phyloP scores from a whole-genome alignment of 2,888 invertebrate species.

The Clanis bilineata region DNA sequence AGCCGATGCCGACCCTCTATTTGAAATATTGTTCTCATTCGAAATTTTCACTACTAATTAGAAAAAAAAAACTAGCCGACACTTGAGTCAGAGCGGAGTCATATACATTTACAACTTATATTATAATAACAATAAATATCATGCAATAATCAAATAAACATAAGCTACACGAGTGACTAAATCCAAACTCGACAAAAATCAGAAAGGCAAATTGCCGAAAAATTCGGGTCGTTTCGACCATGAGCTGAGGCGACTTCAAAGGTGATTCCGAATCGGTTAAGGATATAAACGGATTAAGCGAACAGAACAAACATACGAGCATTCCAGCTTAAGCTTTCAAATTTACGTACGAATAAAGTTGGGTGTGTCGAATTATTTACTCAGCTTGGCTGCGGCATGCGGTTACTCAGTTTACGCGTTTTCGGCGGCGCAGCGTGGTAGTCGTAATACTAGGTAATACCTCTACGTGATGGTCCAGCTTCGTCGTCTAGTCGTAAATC shows the following conservation, averaged over 20 bases:
- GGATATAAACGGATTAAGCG: conserved; percentile 5
- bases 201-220: background rate
- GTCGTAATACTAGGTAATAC: too few species aligned
- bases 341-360: conserved; percentile 1
- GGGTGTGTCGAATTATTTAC: background rate
- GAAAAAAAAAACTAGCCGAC: too few species aligned
- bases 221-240: background rate
- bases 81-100: too few species aligned
- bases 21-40: too few species aligned
- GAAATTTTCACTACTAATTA: too few species aligned
- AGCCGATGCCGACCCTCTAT: too few species aligned
- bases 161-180: background rate
- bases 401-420: background rate
- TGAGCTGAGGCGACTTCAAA: background rate
- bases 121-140: too few species aligned
- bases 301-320: conserved; percentile 2
- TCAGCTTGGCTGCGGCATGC: background rate
- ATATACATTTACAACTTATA: too few species aligned
- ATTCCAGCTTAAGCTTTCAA: conserved; percentile 7
- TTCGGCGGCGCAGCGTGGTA: too few species aligned
- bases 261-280: conserved; percentile 8
- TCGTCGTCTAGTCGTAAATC: too few species aligned
- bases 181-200: background rate
- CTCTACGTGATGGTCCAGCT: too few species aligned
- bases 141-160: background rate